Base-by-base conservation (phyloP, 2,888 invertebrate genomes). In the Phragmatobia fuliginosa region DNA sequence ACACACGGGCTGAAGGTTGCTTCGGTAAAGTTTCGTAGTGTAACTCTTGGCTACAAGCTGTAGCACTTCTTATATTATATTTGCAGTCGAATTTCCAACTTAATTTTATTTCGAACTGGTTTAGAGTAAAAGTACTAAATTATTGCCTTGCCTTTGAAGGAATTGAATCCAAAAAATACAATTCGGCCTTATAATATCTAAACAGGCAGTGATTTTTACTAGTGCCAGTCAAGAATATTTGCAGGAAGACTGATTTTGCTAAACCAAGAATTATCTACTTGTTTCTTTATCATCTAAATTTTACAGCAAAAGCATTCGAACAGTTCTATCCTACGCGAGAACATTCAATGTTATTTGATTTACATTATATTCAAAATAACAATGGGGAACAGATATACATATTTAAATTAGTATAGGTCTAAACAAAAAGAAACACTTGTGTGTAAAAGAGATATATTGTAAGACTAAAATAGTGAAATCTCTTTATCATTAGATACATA, bases 341-440 rank as follows among this genome's bases (percentile, higher is more conserved):
- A 88, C 90, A 89, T 84, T 85, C 86, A 88, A 85, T 85, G 86
- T 86, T 87, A 49, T 65, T 67, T 41, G 45, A 49, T 71, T 87
- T 87, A 88, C 84, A 77, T 76, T 78, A 82, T 77, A 82, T 81
- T 80, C 80, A 83, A 88, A 94, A 90, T 91, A 96, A 95, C 92
- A 95, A 95, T 88, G 92, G 95, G 95, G 95, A 95, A 89, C 95
- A 95, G 91, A 95, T 92, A 94, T 94, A 95, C 95, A 95, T 95
- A 95, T 88, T 87, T 94, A 93, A 94, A 90, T 93, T 95, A 95
- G 93, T 91, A 92, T 95, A 95, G 94, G 91, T 90, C 85, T 91
- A 91, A 91, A 82, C 80, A 78, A 80, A 75, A 80, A 71, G 80
- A 89, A 90, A 88, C 87, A 88, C 85, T 74, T 83, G 84, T 85